Base-by-base conservation (phyloP, 2,888 invertebrate species). In the Metalampra italica region DNA sequence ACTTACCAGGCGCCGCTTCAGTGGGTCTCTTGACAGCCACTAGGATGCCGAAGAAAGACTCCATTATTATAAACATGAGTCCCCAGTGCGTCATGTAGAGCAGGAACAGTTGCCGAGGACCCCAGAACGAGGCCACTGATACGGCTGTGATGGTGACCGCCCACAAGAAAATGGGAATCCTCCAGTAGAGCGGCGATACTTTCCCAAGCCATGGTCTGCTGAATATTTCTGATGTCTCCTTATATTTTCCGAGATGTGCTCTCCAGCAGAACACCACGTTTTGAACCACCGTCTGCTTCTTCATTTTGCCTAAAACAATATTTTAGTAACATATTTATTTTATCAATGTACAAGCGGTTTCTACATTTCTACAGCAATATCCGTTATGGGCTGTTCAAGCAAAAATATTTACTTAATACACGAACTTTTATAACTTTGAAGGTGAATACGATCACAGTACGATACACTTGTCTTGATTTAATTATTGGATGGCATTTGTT, bases 11-110 rank as follows among this genome's bases (percentile, higher is more conserved):
- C 52, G 72, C 61, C 42, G 60, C 57, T 56, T 59, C 68, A 36
- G 57, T 66, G 29, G 65, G 64, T 53, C 64, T 63, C 57, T 68
- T 76, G 14, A 78, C 54, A 43, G 79, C 67, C 7, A 85, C 83
- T 14, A 76, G 50, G 52, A 86, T 78, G 12, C 87, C 88, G 49
- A 88, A 81, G 8, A 72, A 55, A 0, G 82, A 72, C 56, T 88
- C 85, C 40, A 81, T 50, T 44, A 82, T 66, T 41, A 89, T 78
- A 46, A 89, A 67, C 3, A 84, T 55, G 34, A 90, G 73, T 1
- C 91, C 91, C 91, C 91, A 91, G 59, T 91, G 90, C 5, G 91
- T 91, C 79, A 91, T 88, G 63, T 91, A 91, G 14, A 91, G 68
- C 50, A 89, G 75, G 71, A 85, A 91, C 73, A 82, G 88, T 52